These are phyloP conservation scores for Podilymbus podiceps DNA, from an alignment of 2,113 vertebrate genomes.

Conservation along the genomic window DNA sequence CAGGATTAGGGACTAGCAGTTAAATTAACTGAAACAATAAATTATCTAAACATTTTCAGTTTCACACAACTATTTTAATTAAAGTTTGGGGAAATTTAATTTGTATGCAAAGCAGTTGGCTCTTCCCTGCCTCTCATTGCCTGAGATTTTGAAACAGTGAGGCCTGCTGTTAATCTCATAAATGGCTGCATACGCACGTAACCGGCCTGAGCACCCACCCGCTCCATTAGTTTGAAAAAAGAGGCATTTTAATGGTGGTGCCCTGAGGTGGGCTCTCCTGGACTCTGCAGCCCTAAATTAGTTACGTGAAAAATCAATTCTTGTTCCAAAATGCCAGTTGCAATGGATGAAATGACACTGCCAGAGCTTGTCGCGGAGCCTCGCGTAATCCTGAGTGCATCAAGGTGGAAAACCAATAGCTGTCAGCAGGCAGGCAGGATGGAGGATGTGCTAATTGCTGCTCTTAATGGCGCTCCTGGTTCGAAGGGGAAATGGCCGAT, in stretches of 20 bases:
- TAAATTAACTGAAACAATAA: background rate
- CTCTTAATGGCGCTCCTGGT: background rate
- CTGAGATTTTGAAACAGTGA: background rate
- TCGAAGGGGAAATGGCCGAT: background rate
- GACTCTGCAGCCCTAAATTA: background rate
- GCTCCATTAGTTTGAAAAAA: background rate
- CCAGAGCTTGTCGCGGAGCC: background rate
- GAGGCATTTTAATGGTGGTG: background rate
- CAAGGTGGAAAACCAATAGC: background rate
- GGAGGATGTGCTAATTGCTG: background rate
- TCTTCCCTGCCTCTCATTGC: background rate
- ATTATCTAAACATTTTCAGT: conserved; percentile 2
- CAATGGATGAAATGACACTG: background rate
- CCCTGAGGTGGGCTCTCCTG: background rate
- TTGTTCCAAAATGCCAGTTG: background rate
- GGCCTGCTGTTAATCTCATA: background rate
- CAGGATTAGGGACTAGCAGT: background rate
- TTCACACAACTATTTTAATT: conserved; percentile 54
- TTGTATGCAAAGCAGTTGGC: conserved; percentile 56
- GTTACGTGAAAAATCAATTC: background rate
- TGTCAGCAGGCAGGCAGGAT: background rate
- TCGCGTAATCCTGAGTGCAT: rapidly evolving
- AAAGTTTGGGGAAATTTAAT: conserved; percentile 34
- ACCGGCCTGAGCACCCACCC: background rate
- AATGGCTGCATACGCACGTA: background rate